Percentiles rank a stretch among this genome's conserved stretches.
phyloP scores from a whole-genome alignment of 2,888 invertebrate species.

The Hirtodrosophila duncani region DNA sequence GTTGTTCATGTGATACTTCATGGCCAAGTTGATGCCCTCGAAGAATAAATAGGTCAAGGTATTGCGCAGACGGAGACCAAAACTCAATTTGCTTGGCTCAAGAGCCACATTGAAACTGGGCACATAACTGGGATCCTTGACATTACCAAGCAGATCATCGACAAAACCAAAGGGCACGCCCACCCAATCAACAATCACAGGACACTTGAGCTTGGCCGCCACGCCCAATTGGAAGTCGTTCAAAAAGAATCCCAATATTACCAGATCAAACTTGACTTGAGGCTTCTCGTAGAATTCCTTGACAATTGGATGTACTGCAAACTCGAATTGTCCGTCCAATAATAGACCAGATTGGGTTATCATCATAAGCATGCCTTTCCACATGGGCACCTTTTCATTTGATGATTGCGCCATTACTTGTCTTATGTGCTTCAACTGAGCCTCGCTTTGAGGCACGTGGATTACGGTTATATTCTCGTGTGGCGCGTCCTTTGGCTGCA shows the following conservation, averaged over 20 bases:
- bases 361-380: neutral
- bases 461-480: constrained; percentile 60
- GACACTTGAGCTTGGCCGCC: constrained; percentile 72
- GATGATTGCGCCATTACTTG: constrained; percentile 24
- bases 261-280: constrained; percentile 61
- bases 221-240: constrained; percentile 74
- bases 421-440: constrained; percentile 6
- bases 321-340: constrained; percentile 50
- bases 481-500: constrained; percentile 41
- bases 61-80: constrained; percentile 42
- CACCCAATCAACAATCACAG: constrained; percentile 65
- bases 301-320: constrained; percentile 53
- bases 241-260: constrained; percentile 69
- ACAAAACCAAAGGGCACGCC: constrained; percentile 44
- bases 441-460: constrained; percentile 40
- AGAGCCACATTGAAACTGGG: constrained; percentile 30
- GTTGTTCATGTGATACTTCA: constrained; percentile 24
- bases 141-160: constrained; percentile 61
- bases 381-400: constrained; percentile 22
- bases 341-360: neutral
- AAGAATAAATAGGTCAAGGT: constrained; percentile 9
- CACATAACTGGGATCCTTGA: constrained; percentile 60
- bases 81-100: constrained; percentile 14
- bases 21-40: neutral
- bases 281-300: constrained; percentile 55